Evolutionary conservation across 2,888 invertebrate species (phyloP), one percentile per base, ranked within the genome.

Genomic region (Eristalis intricaria): DNA sequence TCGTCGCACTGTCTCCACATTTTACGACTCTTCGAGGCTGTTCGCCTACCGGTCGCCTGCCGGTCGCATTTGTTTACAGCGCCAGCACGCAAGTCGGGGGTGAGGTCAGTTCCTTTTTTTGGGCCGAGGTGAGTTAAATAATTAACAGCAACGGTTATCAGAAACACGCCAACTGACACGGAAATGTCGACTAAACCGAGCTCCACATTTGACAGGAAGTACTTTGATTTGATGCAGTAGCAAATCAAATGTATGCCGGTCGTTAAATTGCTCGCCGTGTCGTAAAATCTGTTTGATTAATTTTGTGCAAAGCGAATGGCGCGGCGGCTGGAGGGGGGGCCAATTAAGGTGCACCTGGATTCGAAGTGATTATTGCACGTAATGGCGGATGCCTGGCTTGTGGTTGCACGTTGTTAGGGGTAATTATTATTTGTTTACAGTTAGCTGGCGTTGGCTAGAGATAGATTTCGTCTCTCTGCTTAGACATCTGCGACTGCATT

Each of bases 161-260:
- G 13, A 64, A 69, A 61, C 26, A 64, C 50, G 60, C 26, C 29
- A 68, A 68, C 2, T 29, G 43, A 7, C 13, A 15, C 7, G 13
- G 10, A 23, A 38, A 73, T 19, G 50, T n/a, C 19, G 50, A 19
- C 19, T 19, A 50, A 71, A 50, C 19, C 56, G 58, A 76, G 35
- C 71, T 68, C 58, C 70, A 70, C 61, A 70, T 70, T n/a, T 75
- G 65, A 40, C 73, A 82, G 82, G 82, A 82, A 86, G 86, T 86
- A 70, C 69, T 50, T 19, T 74, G 78, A 78, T 78, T 82, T 82
- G 78, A 71, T 82, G 77, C 78, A 77, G 23, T 26, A 15, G 23
- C 69, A 74, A 77, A 69, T 78, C 43, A 78, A 70, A 64, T 85
- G 77, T 77, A 70, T 80, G 76, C 64, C 73, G 32, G 66, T 66